These are phyloP conservation scores for Tenebrio molitor DNA, from an alignment of 1,140 invertebrate genomes.

Conservation along the genomic window DNA sequence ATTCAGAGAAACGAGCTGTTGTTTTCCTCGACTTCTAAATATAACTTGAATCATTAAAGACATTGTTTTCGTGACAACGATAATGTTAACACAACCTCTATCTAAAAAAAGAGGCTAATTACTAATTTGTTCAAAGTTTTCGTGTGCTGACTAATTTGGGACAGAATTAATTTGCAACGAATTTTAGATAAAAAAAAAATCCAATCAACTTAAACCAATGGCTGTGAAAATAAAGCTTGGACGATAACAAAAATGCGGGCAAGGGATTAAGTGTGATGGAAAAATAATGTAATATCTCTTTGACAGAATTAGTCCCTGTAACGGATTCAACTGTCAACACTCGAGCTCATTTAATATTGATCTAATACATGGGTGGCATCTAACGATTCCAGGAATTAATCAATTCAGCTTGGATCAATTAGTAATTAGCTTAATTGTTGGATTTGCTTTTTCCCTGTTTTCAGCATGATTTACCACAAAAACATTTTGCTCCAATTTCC, in stretches of 20 bases:
- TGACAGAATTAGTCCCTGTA: constrained; percentile 16
- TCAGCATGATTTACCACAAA: not conserved
- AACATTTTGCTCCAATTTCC: no score
- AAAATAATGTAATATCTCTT: constrained; percentile 39
- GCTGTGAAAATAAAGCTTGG: constrained; percentile 22
- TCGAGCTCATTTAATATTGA: constrained; percentile 24
- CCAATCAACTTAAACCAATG: constrained; percentile 10
- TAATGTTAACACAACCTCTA: constrained; percentile 1
- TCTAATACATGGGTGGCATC: not conserved
- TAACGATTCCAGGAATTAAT: constrained; percentile 18
- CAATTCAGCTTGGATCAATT: constrained; percentile 9
- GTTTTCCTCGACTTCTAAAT: no score
- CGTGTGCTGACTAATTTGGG: constrained; percentile 1
- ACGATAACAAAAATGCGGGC: constrained; percentile 14
- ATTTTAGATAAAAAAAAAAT: constrained; percentile 12
- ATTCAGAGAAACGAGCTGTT: no score
- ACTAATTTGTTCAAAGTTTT: not conserved
- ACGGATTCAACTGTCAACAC: constrained; percentile 31
- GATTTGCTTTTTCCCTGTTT: not conserved
- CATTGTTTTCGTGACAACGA: not conserved
- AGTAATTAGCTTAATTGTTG: constrained; percentile 23
- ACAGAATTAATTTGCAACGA: constrained; percentile 14
- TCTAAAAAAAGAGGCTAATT: constrained; percentile 8
- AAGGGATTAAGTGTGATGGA: constrained; percentile 8
- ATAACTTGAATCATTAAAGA: constrained; percentile 3